Conservation (phyloP, 2,888 invertebrate genomes). For the Parascotia fuliginaria region DNA sequence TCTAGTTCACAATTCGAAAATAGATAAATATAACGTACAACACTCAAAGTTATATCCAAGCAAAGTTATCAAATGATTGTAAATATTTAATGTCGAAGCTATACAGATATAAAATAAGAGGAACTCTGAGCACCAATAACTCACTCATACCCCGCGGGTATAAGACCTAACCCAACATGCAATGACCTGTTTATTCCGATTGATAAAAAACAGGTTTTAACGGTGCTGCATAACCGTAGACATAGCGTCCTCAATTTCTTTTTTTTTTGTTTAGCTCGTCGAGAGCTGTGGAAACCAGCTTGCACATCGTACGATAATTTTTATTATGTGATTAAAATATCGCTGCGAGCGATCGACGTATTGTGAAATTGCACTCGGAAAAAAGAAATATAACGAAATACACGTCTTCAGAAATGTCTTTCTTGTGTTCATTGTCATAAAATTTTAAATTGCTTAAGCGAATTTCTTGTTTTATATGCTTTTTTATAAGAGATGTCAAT, state of each 20-base stretch:
- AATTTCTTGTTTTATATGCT: no score
- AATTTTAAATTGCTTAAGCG: no score
- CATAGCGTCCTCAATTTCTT: constrained; percentile 11
- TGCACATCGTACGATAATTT: not conserved
- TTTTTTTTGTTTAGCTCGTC: not conserved
- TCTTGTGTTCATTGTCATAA: no score
- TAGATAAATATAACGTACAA: no score
- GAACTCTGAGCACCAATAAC: constrained; percentile 5
- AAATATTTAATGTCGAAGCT: not conserved
- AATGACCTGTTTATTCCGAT: constrained; percentile 30
- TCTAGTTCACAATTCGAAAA: no score
- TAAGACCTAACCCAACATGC: constrained; percentile 23
- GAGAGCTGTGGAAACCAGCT: constrained; percentile 1
- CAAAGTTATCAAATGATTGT: not conserved
- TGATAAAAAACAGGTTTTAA: constrained; percentile 40
- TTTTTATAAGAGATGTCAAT: no score
- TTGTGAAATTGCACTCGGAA: no score
- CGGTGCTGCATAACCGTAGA: constrained; percentile 32
- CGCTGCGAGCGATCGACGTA: not conserved
- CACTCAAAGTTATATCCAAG: not conserved
- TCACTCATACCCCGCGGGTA: constrained; percentile 3
- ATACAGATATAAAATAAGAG: constrained; percentile 10
- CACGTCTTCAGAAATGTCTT: no score
- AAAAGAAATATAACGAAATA: no score
- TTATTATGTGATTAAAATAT: not conserved